Evolutionary conservation across 2,797 vertebrate genomes (phyloP), one percentile per base, ranked within the genome.

Genomic region (Coreius guichenoti): DNA sequence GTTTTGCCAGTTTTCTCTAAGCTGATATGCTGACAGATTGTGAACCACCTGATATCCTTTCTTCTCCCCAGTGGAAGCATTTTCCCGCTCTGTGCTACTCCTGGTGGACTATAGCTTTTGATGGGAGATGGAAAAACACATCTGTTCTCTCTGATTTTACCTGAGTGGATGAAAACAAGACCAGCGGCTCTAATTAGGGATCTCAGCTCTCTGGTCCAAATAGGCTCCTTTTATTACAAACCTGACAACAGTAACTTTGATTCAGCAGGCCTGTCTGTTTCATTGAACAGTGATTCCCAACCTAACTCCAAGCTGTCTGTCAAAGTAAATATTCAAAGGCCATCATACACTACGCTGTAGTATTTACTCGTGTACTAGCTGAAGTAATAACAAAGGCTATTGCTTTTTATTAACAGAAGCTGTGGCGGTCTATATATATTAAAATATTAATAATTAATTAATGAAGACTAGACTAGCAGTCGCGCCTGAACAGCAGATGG

Each of bases 41-140:
- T 70, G 88, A 92, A 94, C 92, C 93, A 95, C 92, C 94, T 94
- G 93, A 95, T 95, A 95, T 94, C 92, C 93, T 94, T 94, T 94
- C 91, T 92, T 90, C 91, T 93, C 92, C 93, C 92, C 91, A 91
- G 90, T 90, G 93, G 93, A 94, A 93, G 92, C 92, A 92, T 93
- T 94, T 94, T 94, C 93, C 91, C 92, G 84, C 93, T 91, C 91
- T 21, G 80, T 91, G 91, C 92, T 86, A 92, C 91, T 93, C 94
- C 93, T 93, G 76, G 81, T 94, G 94, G 93, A 95, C 92, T n/a
- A n/a, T 91, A 89, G 92, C 91, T 89, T 93, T 92, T 94, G 92
- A 94, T 93, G 91, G 94, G 93, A 92, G 92, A 91, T 69, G 65
- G 90, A 93, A 93, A 94, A 93, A 92, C 80, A 85, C 93, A 95